A percentile compares a stretch with the other conserved stretches of the same genome.
These are phyloP conservation scores for Drosophila melanogaster DNA, from an alignment of 1,140 invertebrate genomes.

Conservation along the genomic window Release_6_plus_ISO1_MT NT_037436.4:18520501-18521000, in stretches of 20 bases:
- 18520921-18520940: not conserved
- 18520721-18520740: conserved; percentile 7
- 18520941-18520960: not conserved
- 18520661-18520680: conserved; percentile 34
- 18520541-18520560: conserved; percentile 28
- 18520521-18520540: conserved; percentile 3
- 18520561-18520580: conserved; percentile 76
- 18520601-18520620: conserved; percentile 34
- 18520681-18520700: conserved; percentile 64
- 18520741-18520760: conserved; percentile 5
- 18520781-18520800: conserved; percentile 30
- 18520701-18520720: conserved; percentile 31
- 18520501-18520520: not conserved
- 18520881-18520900: not conserved
- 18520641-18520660: conserved; percentile 10
- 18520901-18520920: no score
- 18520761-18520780: conserved; percentile 24
- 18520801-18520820: not conserved
- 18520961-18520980: not conserved
- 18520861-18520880: not conserved
- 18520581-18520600: conserved; percentile 56
- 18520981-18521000: no score
- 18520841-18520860: not conserved
- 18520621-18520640: conserved; percentile 16
- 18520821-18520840: not conserved